Percentiles rank a stretch among this genome's conserved stretches.
Conservation (phyloP, 2,888 invertebrate species). For the Drosophila paramelanica region DNA sequence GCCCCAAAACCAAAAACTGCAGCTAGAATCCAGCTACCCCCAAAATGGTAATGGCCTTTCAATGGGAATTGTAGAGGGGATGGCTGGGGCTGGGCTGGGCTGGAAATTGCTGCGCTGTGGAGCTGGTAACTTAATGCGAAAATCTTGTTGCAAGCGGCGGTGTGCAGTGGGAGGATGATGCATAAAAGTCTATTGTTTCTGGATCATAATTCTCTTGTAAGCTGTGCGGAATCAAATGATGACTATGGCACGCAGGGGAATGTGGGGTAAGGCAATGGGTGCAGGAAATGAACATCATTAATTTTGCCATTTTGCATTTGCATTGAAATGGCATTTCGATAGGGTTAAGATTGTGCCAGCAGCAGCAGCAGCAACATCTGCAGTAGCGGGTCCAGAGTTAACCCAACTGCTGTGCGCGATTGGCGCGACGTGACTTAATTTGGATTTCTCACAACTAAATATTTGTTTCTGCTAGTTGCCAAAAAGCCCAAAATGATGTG, state of each 20-base stretch:
- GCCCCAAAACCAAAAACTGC: slow-evolving; percentile 64
- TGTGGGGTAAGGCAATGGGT: slow-evolving; percentile 10
- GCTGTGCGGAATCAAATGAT: slow-evolving; percentile 52
- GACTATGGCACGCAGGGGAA: background rate
- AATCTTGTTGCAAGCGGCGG: slow-evolving; percentile 77
- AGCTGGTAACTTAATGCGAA: slow-evolving; percentile 71
- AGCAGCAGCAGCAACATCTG: slow-evolving; percentile 8
- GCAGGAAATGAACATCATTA: slow-evolving; percentile 81
- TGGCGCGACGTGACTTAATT: slow-evolving; percentile 84
- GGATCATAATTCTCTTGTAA: slow-evolving; percentile 80
- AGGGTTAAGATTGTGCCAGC: slow-evolving; percentile 64
- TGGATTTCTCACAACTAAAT: slow-evolving; percentile 78
- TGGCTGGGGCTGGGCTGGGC: background rate
- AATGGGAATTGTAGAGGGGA: slow-evolving; percentile 43
- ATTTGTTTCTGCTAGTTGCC: slow-evolving; percentile 43
- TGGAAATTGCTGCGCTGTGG: background rate
- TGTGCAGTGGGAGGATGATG: slow-evolving; percentile 43
- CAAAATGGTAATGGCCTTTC: slow-evolving; percentile 75
- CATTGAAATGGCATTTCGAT: slow-evolving; percentile 81
- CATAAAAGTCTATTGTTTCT: slow-evolving; percentile 81
- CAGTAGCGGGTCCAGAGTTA: slow-evolving; percentile 36
- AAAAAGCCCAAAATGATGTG: too few species aligned
- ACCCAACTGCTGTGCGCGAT: slow-evolving; percentile 80
- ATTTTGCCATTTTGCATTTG: slow-evolving; percentile 80
- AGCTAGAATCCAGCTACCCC: slow-evolving; percentile 52